Percentiles rank a stretch among this genome's conserved stretches.
Conservation (phyloP, 2,888 invertebrate genomes). For the Phortica magna region DNA sequence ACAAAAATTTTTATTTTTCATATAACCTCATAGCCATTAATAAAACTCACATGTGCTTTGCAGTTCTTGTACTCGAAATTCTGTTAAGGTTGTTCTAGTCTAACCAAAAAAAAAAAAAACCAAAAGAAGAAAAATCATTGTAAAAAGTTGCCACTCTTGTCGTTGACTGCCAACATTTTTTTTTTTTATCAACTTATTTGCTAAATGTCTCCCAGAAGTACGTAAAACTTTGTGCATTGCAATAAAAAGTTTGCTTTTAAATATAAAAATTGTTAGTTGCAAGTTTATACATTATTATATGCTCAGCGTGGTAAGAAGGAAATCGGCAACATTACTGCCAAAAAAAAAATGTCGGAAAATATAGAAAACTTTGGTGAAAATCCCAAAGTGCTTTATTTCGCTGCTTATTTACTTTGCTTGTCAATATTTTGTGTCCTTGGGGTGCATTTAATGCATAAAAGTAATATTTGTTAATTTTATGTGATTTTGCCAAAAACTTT, state of each 20-base stretch:
- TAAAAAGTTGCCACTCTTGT: neutral
- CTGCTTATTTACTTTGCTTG: constrained; percentile 15
- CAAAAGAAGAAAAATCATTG: neutral
- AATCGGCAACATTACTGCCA: neutral
- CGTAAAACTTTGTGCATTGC: constrained; percentile 71
- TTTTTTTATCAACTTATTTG: constrained; percentile 58
- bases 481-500: constrained; percentile 56
- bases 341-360: neutral
- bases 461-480: constrained; percentile 73
- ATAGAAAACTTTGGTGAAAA: neutral
- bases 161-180: neutral
- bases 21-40: neutral
- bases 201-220: constrained; percentile 72
- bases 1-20: neutral
- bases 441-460: constrained; percentile 68
- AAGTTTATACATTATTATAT: constrained; percentile 53
- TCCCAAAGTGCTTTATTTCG: constrained; percentile 4
- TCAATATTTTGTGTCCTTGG: constrained; percentile 50
- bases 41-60: neutral
- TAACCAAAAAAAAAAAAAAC: neutral
- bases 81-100: neutral
- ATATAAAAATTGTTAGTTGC: constrained; percentile 59
- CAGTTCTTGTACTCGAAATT: neutral
- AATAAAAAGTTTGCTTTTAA: constrained; percentile 71
- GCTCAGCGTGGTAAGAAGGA: constrained; percentile 30